A percentile compares a stretch with the other conserved stretches of the same genome.
Evolutionary conservation across 2,888 invertebrate species (phyloP).

Genomic region (Ophion obscuratus): DNA sequence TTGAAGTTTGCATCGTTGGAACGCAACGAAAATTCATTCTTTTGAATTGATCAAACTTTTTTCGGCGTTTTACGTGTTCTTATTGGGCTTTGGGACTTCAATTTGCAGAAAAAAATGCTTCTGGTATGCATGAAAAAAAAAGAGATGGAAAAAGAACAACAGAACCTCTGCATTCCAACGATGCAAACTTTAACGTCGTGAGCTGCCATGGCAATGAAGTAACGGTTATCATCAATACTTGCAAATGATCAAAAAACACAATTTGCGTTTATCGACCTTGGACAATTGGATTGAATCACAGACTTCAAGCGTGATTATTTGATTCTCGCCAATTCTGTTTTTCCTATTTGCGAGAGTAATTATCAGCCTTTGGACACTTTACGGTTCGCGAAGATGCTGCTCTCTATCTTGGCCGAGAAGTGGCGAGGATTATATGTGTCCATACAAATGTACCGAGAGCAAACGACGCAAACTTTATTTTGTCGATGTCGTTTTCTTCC

Average conservation of each 20-base stretch:
- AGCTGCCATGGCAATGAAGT: conserved; percentile 14
- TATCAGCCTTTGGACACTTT: conserved; percentile 50
- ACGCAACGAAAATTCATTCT: no score
- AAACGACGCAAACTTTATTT: conserved; percentile 47
- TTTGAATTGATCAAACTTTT: no score
- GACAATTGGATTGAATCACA: conserved; percentile 42
- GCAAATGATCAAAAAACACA: conserved; percentile 6
- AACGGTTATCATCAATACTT: conserved; percentile 23
- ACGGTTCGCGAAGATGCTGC: conserved; percentile 40
- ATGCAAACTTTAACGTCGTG: no score
- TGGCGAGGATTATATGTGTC: conserved; percentile 12
- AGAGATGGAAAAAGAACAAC: no score
- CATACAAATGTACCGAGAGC: conserved; percentile 38
- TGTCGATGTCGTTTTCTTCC: conserved; percentile 45
- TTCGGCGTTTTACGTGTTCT: no score
- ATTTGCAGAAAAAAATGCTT: no score
- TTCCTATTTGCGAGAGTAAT: conserved; percentile 13
- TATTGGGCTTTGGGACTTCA: no score
- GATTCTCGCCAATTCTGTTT: conserved; percentile 31
- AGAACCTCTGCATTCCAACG: no score
- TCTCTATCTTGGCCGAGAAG: conserved; percentile 37
- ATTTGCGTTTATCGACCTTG: conserved; percentile 29
- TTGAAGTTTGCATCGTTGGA: no score
- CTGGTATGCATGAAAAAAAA: no score
- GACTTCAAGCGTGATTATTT: background rate